phyloP scores from a whole-genome alignment of 1,140 invertebrate species.

The Drosophila auraria region DNA sequence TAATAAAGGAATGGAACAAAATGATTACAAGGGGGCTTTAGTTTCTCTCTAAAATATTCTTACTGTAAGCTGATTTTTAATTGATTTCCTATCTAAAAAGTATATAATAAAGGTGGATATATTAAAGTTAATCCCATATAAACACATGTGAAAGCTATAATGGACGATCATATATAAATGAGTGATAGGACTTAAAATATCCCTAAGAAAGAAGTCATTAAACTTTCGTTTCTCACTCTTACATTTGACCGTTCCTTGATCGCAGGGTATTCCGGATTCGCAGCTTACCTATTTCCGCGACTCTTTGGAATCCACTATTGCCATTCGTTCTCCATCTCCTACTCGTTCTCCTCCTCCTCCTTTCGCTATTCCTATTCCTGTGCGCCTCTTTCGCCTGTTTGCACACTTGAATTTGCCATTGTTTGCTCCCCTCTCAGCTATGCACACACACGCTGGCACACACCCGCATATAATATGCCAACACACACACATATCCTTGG shows the following conservation, averaged over 20 bases:
- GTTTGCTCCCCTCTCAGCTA: constrained; percentile 46
- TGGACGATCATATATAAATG: too few species aligned
- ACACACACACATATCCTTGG: constrained; percentile 44
- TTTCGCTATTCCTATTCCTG: constrained; percentile 50
- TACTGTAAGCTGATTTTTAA: too few species aligned
- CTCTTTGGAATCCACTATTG: constrained; percentile 27
- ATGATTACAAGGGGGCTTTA: too few species aligned
- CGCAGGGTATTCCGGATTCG: constrained; percentile 17
- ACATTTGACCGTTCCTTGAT: not conserved
- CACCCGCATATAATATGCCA: constrained; percentile 8
- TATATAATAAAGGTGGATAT: too few species aligned
- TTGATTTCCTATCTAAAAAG: too few species aligned
- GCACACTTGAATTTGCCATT: constrained; percentile 73
- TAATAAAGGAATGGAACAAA: too few species aligned
- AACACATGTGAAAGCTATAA: too few species aligned
- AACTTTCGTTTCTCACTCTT: not conserved
- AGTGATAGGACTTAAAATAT: too few species aligned
- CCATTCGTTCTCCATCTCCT: constrained; percentile 14
- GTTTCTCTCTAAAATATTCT: too few species aligned
- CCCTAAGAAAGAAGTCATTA: too few species aligned
- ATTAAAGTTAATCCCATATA: too few species aligned
- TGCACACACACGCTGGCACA: constrained; percentile 9
- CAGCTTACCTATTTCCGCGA: constrained; percentile 4
- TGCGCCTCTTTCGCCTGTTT: constrained; percentile 36
- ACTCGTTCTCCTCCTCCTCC: not conserved